Conservation (phyloP, 64 coral and sea anemone species). For the Dendronephthya gigantea region DNA sequence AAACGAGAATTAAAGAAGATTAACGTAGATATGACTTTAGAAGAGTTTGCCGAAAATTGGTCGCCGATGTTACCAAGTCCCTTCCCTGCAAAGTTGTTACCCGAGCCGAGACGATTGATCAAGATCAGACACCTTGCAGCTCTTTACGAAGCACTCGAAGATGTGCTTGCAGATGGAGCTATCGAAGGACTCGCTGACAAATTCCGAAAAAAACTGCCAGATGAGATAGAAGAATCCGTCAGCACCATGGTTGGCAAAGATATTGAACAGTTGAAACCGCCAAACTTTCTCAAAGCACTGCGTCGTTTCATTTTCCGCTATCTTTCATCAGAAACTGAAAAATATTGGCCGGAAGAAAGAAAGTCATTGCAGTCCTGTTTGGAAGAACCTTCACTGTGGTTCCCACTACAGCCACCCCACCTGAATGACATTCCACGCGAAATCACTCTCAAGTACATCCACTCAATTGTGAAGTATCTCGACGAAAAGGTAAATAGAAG, state of each 20-base stretch:
- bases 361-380: slow-evolving; percentile 6
- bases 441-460: not conserved
- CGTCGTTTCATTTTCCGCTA: slow-evolving; percentile 78
- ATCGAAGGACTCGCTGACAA: slow-evolving; percentile 42
- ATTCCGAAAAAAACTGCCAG: slow-evolving; percentile 24
- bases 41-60: slow-evolving; percentile 39
- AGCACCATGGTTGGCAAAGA: not conserved
- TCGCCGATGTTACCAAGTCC: slow-evolving; percentile 10
- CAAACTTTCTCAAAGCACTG: slow-evolving; percentile 32
- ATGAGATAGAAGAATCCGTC: not conserved
- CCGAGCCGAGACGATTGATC: slow-evolving; percentile 12
- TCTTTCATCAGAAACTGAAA: slow-evolving; percentile 40
- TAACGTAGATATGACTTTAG: slow-evolving; percentile 24
- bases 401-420: not conserved
- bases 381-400: slow-evolving; percentile 55
- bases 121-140: slow-evolving; percentile 44
- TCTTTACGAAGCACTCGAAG: slow-evolving; percentile 51
- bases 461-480: not conserved
- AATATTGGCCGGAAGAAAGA: slow-evolving; percentile 12
- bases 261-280: not conserved
- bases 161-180: slow-evolving; percentile 43
- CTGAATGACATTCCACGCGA: not conserved
- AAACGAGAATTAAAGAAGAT: slow-evolving; percentile 9
- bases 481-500: slow-evolving; percentile 6
- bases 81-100: slow-evolving; percentile 31